Evolutionary conservation across 2,888 invertebrate genomes (phyloP), one percentile per base, ranked within the genome.

Genomic region (Sminthurides aquaticus): DNA sequence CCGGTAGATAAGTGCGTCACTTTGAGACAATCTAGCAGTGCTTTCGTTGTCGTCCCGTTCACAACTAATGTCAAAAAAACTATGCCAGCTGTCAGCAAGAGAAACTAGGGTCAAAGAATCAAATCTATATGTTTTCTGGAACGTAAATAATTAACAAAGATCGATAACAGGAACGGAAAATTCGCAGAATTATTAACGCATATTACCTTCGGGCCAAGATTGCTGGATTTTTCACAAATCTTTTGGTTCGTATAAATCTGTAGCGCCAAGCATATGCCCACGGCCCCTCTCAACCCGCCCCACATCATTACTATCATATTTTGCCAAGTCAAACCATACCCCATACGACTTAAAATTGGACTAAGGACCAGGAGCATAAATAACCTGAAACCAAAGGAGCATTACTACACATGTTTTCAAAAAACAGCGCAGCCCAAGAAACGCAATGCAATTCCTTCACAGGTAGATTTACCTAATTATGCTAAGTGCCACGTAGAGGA

Each of bases 261-360:
- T 22, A 85, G 77, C 0, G 84, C 83, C 49, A 86, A 77, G 58
- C 84, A 83, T 25, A 86, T 77, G 0, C 84, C 83, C 15, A 86
- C 79, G 0, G 85, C 84, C 0, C 86, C 85, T 26, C 85, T 77
- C 8, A 86, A 76, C 0, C 85, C 85, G 22, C 85, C 84, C 85
- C 86, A 86, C 2, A 83, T 82, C 73, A 84, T 81, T 2, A 85
- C 82, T 72, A 83, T 76, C 65, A 81, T 81, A 64, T 83, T 81
- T 69, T 82, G 80, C 84, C 84, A 84, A 0, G 81, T 78, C 76
- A 85, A 79, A 0, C 84, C 84, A 71, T 84, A 85, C 0, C 85
- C 85, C 1, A 84, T 77, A 18, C 78, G 80, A 25, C 78, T 78
- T 26, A 85, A 77, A 0, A 84, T 62, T 0, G 84, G 84, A 57